Base-by-base conservation (phyloP, 92 coral and sea anemone genomes). In the Porites lobata region DNA sequence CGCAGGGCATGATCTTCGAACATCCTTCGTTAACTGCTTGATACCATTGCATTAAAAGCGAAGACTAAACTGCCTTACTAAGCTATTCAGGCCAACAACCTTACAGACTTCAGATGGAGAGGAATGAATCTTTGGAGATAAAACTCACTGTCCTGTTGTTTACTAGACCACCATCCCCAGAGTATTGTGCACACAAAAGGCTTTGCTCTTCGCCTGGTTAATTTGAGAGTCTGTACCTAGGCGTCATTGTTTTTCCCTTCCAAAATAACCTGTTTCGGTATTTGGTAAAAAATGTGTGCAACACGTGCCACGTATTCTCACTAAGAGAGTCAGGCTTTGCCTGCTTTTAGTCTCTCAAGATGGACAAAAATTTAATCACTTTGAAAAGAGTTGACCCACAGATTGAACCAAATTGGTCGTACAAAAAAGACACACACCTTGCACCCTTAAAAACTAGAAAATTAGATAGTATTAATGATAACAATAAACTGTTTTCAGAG, bases 361-460 rank as follows among this genome's bases (percentile, higher is more conserved):
- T 29, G 52, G 53, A 7, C 52, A 70, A 7, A 70, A 70, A 70
- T 70, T 70, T 70, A 29, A 50, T 3, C 0, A 32, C 78, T 1
- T 73, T 50, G 62, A 14, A 73, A 2, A 73, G 12, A 50, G 10
- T 73, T 10, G 54, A 1, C 78, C 78, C 50, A 59, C 78, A 73
- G 3, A 1, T 32, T 2, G 78, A 73, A 18, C 78, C 29, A 73
- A 12, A 73, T 73, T 17, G 78, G 59, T 73, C 78, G 32, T 18
- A 50, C 78, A 19, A 73, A 73, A 51, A 62, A 14, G 38, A 59
- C 78, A 50, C 58, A 73, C 58, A 15, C 21, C 58, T 51, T 73
- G 78, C 78, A 73, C 11, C 62, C 78, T 51, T 73, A 10, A n/a
- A 50, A 68, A 68, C 29, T 26, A 26, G 29, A 26, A 26, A 1